A percentile compares a stretch with the other conserved stretches of the same genome.
Conservation (phyloP, 2,113 vertebrate species). For the Erpornis zantholeuca region DNA sequence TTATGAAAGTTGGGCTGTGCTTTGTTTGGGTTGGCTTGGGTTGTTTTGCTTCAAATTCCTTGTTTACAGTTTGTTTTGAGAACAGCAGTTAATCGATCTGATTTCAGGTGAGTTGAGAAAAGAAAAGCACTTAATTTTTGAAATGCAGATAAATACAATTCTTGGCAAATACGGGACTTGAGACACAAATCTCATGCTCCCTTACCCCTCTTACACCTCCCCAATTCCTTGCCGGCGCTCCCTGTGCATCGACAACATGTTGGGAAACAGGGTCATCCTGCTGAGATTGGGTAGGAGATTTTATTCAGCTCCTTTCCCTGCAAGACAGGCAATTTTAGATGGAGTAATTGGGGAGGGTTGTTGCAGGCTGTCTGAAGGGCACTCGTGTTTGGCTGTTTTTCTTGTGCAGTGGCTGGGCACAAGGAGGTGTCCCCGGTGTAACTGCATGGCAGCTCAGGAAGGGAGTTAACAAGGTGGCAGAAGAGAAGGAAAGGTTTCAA, state of each 20-base stretch:
- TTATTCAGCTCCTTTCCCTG: background rate
- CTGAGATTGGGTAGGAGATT: background rate
- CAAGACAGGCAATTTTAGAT: background rate
- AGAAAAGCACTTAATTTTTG: background rate
- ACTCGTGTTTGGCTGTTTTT: slow-evolving; percentile 6
- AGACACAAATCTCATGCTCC: background rate
- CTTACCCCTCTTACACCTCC: background rate
- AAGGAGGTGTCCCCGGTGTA: slow-evolving; percentile 20
- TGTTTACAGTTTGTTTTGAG: slow-evolving; percentile 68
- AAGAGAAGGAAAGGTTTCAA: background rate
- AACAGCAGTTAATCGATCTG: background rate
- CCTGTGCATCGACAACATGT: background rate
- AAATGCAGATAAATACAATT: background rate
- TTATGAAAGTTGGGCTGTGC: slow-evolving; percentile 70
- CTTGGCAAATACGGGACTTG: background rate
- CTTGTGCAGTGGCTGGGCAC: background rate
- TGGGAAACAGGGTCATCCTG: background rate
- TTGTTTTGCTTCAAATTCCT: slow-evolving; percentile 55
- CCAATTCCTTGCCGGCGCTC: accelerated
- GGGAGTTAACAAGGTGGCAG: background rate
- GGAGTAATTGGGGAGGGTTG: slow-evolving; percentile 24
- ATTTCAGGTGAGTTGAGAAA: slow-evolving; percentile 3
- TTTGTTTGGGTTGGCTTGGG: slow-evolving; percentile 56
- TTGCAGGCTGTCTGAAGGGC: slow-evolving; percentile 6
- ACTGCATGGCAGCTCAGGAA: slow-evolving; percentile 41